Evolutionary conservation across 2,888 invertebrate species (phyloP).

Genomic region (Brachypterus glaber): DNA sequence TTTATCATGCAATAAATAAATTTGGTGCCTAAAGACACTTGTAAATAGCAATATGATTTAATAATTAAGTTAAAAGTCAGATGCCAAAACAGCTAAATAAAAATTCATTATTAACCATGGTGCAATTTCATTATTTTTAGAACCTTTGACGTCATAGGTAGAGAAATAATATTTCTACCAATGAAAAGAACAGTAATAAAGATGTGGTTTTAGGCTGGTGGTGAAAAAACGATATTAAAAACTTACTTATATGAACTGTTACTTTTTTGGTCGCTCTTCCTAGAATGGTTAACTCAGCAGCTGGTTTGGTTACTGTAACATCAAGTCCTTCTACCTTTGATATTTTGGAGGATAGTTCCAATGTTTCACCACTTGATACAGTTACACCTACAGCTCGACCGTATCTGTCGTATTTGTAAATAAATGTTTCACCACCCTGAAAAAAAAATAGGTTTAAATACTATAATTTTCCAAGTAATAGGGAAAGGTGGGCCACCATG

Average conservation of each 20-base stretch:
- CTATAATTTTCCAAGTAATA: constrained; percentile 6
- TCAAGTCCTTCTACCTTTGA: constrained; percentile 68
- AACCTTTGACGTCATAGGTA: no score
- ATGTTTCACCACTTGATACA: constrained; percentile 84
- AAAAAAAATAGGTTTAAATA: constrained; percentile 25
- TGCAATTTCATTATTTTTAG: no score
- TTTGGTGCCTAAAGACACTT: no score
- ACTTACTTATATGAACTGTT: constrained; percentile 45
- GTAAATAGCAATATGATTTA: no score
- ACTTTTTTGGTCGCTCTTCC: constrained; percentile 45
- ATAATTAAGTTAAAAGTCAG: not conserved
- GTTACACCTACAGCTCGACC: constrained; percentile 80
- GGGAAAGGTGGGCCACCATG: no score
- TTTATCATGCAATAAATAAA: no score
- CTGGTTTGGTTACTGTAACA: constrained; percentile 51
- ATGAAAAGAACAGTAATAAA: no score
- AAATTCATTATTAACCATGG: no score
- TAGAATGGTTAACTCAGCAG: constrained; percentile 33
- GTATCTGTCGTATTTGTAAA: constrained; percentile 84
- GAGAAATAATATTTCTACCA: no score
- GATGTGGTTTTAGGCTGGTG: no score
- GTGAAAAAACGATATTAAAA: no score
- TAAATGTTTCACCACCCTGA: constrained; percentile 75
- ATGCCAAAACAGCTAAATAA: not conserved
- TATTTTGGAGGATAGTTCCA: constrained; percentile 68